Conservation (phyloP, 2,797 vertebrate genomes). For the Scolopax bukidnonensis region DNA sequence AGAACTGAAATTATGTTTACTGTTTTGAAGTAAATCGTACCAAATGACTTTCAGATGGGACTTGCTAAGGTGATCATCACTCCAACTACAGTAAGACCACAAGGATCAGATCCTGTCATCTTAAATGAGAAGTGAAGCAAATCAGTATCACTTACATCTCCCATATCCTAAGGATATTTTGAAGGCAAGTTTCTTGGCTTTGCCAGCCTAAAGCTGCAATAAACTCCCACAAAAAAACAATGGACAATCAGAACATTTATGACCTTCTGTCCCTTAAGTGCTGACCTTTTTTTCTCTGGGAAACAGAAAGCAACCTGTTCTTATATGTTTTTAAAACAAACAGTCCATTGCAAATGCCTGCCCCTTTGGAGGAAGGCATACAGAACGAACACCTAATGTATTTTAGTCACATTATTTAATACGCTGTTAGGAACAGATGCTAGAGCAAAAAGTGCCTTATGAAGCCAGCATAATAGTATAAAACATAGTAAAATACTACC, state of each 20-base stretch:
- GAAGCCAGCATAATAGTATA: not conserved
- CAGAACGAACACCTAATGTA: not conserved
- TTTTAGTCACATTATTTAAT: not conserved
- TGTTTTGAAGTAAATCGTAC: not conserved
- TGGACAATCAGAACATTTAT: not conserved
- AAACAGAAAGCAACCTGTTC: conserved; percentile 44
- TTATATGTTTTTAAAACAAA: conserved; percentile 40
- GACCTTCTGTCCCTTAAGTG: conserved; percentile 21
- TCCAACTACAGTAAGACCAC: not conserved
- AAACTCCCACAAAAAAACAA: conserved; percentile 40
- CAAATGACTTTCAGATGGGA: conserved; percentile 5
- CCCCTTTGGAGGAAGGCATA: not conserved
- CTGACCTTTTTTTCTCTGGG: not conserved
- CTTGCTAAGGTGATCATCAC: not conserved
- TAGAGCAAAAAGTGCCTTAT: not conserved
- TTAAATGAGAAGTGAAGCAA: not conserved
- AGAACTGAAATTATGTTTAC: not conserved
- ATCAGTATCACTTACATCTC: not conserved
- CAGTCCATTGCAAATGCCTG: not conserved
- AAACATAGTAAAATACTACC: not conserved
- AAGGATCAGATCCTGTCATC: not conserved
- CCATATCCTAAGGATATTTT: not conserved
- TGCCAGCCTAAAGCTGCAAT: conserved; percentile 22
- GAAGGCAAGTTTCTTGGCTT: not conserved
- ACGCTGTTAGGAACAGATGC: not conserved